Evolutionary conservation across 2,888 invertebrate species (phyloP), one percentile per base, ranked within the genome.

Genomic region (Flabesymbios commensalis): DNA sequence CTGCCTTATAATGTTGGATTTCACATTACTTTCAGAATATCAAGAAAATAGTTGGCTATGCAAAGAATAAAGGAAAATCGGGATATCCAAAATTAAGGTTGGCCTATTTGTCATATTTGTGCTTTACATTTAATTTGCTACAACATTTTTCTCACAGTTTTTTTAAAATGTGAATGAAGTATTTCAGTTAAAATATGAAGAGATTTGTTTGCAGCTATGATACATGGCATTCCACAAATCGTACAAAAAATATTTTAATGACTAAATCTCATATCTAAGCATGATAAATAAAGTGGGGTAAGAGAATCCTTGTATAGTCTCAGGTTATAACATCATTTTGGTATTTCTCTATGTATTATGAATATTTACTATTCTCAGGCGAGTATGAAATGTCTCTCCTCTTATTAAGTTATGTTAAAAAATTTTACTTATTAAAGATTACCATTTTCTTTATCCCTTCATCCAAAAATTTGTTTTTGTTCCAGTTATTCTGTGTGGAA

Each of bases 401-500:
- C n/a, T 19, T 36, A 53, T 32, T 32, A 42, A 1, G 24, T 10
- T 48, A 28, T 47, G 28, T 57, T 4, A 31, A 33, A 22, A 31
- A 47, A 3, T 19, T 57, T 54, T 49, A 32, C 14, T 14, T 42
- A 26, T n/a, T 47, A 45, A 17, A 5, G 19, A 48, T 57, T 32
- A 1, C 3, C 24, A 17, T 10, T 56, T 55, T 32, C 48, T 49
- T 28, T 58, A 57, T 22, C 24, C 32, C 24, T 33, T 24, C 31
- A 59, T 43, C 42, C 57, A 10, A 59, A 33, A 3, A 31, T 61
- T 17, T 36, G 19, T 54, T 39, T 49, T 5, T 53, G 26, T 74
- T 77, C 58, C 72, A 81, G 81, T 59, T 83, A 81, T 65, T 74
- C 80, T 3, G 76, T 83, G 24, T 83, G 83, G 83, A 76, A 78